Evolutionary conservation across 2,888 invertebrate genomes (phyloP).

Genomic region (Heliconius sara): DNA sequence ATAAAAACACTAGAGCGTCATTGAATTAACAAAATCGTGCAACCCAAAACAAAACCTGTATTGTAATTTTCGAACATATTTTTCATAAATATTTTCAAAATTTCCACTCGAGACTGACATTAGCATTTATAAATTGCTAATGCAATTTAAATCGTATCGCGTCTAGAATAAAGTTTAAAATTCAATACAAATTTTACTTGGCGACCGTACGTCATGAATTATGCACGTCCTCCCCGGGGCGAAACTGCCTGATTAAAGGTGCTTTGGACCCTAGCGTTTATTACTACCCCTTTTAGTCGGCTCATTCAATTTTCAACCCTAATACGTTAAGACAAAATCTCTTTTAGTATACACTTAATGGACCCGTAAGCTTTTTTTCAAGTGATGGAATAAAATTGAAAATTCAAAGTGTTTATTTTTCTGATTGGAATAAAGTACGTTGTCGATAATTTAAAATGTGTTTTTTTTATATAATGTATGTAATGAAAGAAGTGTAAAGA

Average conservation of each 20-base stretch:
- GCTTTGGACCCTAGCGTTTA: constrained; percentile 48
- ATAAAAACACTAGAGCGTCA: neutral
- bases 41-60: constrained; percentile 20
- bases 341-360: constrained; percentile 16
- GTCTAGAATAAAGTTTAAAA: constrained; percentile 31
- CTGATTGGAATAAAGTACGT: constrained; percentile 32
- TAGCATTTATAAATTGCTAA: constrained; percentile 31
- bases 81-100: constrained; percentile 44
- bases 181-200: constrained; percentile 29
- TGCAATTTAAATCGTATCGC: constrained; percentile 26
- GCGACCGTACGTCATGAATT: constrained; percentile 59
- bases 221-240: constrained; percentile 54
- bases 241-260: constrained; percentile 56
- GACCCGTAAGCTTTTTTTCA: constrained; percentile 17
- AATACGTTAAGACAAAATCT: constrained; percentile 18
- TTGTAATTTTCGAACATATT: constrained; percentile 13
- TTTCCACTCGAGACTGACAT: constrained; percentile 45
- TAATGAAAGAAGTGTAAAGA: neutral
- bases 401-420: constrained; percentile 34
- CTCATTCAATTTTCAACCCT: constrained; percentile 41
- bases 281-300: constrained; percentile 39
- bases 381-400: constrained; percentile 37
- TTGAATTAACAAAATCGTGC: constrained; percentile 4
- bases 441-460: constrained; percentile 15
- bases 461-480: neutral